These are phyloP conservation scores for Micrasema minimum DNA, from an alignment of 1,140 invertebrate genomes.

Conservation along the genomic window DNA sequence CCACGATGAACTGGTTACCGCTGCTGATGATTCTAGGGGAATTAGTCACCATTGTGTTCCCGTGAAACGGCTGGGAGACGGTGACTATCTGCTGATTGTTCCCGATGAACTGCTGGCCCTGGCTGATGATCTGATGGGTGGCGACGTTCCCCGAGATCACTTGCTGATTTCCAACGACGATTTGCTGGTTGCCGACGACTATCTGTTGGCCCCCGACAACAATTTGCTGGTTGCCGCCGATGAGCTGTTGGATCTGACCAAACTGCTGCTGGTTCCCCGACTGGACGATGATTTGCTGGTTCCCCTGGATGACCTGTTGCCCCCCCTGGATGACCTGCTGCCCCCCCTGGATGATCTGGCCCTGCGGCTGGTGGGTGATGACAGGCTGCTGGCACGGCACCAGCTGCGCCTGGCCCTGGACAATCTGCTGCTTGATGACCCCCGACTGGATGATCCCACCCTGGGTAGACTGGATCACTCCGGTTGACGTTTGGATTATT, in stretches of 20 bases:
- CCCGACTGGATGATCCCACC: slow-evolving; percentile 38
- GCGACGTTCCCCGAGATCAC: slow-evolving; percentile 43
- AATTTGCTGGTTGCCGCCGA: slow-evolving; percentile 48
- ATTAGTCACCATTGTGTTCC: slow-evolving; percentile 10
- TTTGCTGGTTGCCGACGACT: slow-evolving; percentile 54
- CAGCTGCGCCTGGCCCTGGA: slow-evolving; percentile 64
- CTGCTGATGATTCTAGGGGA: slow-evolving; percentile 16
- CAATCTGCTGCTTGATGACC: slow-evolving; percentile 61
- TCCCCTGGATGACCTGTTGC: slow-evolving; percentile 51
- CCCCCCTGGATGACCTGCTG: slow-evolving; percentile 55
- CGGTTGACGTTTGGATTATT: slow-evolving; percentile 21
- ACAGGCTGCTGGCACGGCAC: slow-evolving; percentile 64
- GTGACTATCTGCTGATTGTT: slow-evolving; percentile 39
- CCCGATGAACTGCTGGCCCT: slow-evolving; percentile 34
- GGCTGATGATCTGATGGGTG: slow-evolving; percentile 43
- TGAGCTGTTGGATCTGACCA: slow-evolving; percentile 55
- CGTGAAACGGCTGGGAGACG: slow-evolving; percentile 37
- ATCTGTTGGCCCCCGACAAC: slow-evolving; percentile 55
- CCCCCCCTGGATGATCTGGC: slow-evolving; percentile 58
- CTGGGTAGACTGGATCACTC: slow-evolving; percentile 45
- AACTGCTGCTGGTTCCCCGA: slow-evolving; percentile 58
- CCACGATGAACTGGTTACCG: slow-evolving; percentile 44
- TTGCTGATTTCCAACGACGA: slow-evolving; percentile 60
- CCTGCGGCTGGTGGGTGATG: slow-evolving; percentile 64
- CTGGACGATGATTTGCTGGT: slow-evolving; percentile 61